Evolutionary conservation across 2,113 vertebrate genomes (phyloP).

Genomic region (Poeciliopsis retropinna): DNA sequence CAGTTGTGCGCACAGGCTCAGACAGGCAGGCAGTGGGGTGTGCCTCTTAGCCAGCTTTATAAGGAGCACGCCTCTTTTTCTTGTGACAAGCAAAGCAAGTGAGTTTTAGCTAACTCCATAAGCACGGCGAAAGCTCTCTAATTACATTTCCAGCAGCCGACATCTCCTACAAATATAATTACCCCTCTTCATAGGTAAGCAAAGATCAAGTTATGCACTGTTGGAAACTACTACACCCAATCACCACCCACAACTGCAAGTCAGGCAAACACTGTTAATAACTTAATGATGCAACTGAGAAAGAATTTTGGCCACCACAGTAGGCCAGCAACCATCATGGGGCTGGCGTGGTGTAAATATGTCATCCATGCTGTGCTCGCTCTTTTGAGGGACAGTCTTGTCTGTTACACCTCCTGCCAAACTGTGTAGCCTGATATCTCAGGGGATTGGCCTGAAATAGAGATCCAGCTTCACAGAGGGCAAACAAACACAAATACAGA

Average conservation of each 20-base stretch:
- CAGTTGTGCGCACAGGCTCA: conserved; percentile 60
- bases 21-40: conserved; percentile 69
- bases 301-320: background rate
- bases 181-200: background rate
- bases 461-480: conserved; percentile 31
- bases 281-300: background rate
- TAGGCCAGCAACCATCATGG: background rate
- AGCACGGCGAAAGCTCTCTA: background rate
- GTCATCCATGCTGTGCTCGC: background rate
- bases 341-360: conserved; percentile 17
- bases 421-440: conserved; percentile 48
- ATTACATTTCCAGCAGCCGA: conserved; percentile 12
- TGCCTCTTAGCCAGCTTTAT: conserved; percentile 37
- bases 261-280: conserved; percentile 11
- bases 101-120: background rate
- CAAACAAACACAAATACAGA: background rate
- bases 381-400: conserved; percentile 23
- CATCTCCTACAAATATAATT: conserved; percentile 5
- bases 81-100: background rate
- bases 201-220: background rate
- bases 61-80: conserved; percentile 25
- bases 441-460: conserved; percentile 58
- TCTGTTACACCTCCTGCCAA: conserved; percentile 47
- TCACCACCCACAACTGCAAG: conserved; percentile 9
- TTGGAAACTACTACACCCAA: background rate